phyloP scores from a whole-genome alignment of 2,888 invertebrate genomes.

The Ryuthela nishihirai region DNA sequence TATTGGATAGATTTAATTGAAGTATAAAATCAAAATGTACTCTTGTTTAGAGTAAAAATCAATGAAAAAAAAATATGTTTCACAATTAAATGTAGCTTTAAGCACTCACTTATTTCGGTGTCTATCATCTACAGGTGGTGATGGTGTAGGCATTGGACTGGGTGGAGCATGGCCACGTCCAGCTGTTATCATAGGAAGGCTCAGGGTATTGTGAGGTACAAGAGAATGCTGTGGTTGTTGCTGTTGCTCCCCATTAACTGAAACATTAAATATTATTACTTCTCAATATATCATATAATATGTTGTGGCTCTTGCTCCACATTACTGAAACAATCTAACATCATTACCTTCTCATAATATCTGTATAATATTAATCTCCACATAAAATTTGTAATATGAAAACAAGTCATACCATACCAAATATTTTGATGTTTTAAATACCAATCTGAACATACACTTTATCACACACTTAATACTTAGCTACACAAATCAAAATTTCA shows the following conservation, averaged over 20 bases:
- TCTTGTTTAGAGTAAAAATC: background rate
- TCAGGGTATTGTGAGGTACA: slow-evolving; percentile 43
- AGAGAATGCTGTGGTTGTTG: slow-evolving; percentile 38
- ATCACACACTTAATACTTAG: too few relatives aligned
- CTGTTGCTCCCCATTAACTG: slow-evolving; percentile 37
- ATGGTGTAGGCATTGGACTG: slow-evolving; percentile 60
- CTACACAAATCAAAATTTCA: too few relatives aligned
- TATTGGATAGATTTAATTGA: background rate
- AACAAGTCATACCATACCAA: too few relatives aligned
- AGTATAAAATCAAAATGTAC: background rate
- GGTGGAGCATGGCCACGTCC: slow-evolving; percentile 72
- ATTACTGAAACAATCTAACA: too few relatives aligned
- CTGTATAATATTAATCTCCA: too few relatives aligned
- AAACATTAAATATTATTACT: too few relatives aligned
- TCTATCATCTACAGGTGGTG: slow-evolving; percentile 49
- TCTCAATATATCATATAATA: too few relatives aligned
- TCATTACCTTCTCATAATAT: too few relatives aligned
- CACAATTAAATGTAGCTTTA: background rate
- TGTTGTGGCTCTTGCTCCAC: too few relatives aligned
- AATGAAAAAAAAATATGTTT: background rate
- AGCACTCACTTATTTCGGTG: slow-evolving; percentile 28
- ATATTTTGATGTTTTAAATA: too few relatives aligned
- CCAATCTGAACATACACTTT: too few relatives aligned
- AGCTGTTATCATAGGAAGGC: slow-evolving; percentile 53
- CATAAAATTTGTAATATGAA: too few relatives aligned